Evolutionary conservation across 2,888 invertebrate genomes (phyloP), one percentile per base, ranked within the genome.

Genomic region (Thelaira solivaga): DNA sequence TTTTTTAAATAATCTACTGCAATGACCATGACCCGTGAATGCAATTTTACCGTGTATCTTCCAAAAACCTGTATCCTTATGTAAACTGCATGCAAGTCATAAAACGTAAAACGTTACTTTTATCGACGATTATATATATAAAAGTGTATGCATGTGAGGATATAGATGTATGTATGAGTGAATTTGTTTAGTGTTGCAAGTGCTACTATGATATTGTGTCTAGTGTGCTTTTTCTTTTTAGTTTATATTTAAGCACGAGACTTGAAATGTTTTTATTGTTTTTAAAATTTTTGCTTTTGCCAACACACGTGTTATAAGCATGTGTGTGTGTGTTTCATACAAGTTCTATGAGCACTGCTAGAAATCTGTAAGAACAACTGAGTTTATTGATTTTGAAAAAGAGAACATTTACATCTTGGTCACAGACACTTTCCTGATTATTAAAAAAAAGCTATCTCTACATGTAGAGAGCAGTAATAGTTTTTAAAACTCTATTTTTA

Each of bases 1-100:
- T n/a, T n/a, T n/a, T n/a, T n/a, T n/a, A n/a, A n/a, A n/a, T n/a
- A 61, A 69, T 22, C 4, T 34, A 49, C 69, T 51, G 69, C 64
- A 77, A 51, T 57, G 64, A 13, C 77, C 73, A 24, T 73, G 77
- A 77, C 73, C 72, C 64, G n/a, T 41, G 39, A 49, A 55, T 55
- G 18, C n/a, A 62, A 18, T 69, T 68, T 55, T 49, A 31, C 7
- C 10, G 20, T 11, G 39, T 34, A 16, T 16, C 18, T 6, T 24
- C 24, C 34, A 47, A 34, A 22, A 8, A 26, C 39, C n/a, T n/a
- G n/a, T n/a, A 61, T 18, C n/a, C 26, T 65, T 26, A 45, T 22
- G 55, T 29, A 13, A 57, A 24, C 18, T n/a, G 0, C 18, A 49
- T 65, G 20, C 53, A 61, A 71, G 76, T 61, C 59, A 76, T 34